Conservation (phyloP, 2,888 invertebrate genomes). For the Agrotis exclamationis region DNA sequence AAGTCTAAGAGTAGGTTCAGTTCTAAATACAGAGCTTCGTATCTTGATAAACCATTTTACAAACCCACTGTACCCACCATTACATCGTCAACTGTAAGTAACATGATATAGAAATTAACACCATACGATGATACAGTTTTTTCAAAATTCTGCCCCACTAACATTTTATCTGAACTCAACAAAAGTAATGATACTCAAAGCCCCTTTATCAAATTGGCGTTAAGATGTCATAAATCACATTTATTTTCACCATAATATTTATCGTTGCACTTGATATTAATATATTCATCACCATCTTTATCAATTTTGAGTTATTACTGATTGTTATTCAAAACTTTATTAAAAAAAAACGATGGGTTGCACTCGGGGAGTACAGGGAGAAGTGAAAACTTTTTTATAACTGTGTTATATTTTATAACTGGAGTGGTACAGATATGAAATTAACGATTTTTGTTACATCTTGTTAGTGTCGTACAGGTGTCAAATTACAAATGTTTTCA, state of each 20-base stretch:
- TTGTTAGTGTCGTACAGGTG: no score
- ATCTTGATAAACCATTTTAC: constrained; percentile 91
- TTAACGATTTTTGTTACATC: no score
- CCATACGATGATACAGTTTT: constrained; percentile 43
- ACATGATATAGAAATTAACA: constrained; percentile 63
- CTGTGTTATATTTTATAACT: no score
- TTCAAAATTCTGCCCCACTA: constrained; percentile 57
- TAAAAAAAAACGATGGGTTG: no score
- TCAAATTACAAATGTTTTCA: no score
- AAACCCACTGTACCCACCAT: constrained; percentile 92
- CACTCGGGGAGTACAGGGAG: no score
- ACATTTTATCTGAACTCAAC: constrained; percentile 28
- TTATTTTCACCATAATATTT: constrained; percentile 41
- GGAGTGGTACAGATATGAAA: no score
- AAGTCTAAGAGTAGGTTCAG: constrained; percentile 91
- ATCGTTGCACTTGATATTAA: constrained; percentile 43
- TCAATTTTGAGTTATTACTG: constrained; percentile 46
- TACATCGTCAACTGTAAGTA: constrained; percentile 90
- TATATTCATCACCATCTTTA: constrained; percentile 52
- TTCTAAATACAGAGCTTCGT: constrained; percentile 91
- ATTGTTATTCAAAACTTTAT: constrained; percentile 1
- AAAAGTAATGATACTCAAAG: constrained; percentile 74
- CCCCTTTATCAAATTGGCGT: constrained; percentile 89
- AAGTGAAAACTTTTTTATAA: no score
- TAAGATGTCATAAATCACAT: constrained; percentile 67